Evolutionary conservation across 2,797 vertebrate genomes (phyloP).

Genomic region (Neosilurus mollespiculum): DNA sequence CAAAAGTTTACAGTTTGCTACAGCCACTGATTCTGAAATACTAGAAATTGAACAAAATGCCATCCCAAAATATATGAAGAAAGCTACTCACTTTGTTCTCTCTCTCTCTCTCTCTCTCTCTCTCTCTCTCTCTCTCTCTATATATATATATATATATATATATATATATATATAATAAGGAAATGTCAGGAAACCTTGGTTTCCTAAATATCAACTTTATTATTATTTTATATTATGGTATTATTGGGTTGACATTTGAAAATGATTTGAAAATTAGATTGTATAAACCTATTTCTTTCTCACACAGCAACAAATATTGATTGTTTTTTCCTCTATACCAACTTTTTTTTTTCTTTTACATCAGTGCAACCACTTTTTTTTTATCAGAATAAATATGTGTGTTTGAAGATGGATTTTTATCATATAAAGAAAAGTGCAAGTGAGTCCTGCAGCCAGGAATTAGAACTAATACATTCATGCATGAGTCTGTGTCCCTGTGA

Average conservation of each 20-base stretch:
- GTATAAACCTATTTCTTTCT: background rate
- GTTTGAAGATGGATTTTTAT: background rate
- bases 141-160: too few relatives aligned
- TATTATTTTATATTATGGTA: background rate
- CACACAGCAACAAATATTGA: background rate
- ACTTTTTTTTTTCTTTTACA: too few relatives aligned
- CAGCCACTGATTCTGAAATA: too few relatives aligned
- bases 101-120: too few relatives aligned
- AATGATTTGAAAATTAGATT: background rate
- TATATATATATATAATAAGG: background rate
- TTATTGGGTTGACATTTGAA: background rate
- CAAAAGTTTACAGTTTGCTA: too few relatives aligned
- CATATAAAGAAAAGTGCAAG: background rate
- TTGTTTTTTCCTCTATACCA: too few relatives aligned
- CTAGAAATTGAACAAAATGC: too few relatives aligned
- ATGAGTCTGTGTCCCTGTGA: background rate
- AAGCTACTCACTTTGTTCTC: too few relatives aligned
- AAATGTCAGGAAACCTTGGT: background rate
- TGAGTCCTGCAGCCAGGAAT: background rate
- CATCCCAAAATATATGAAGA: too few relatives aligned
- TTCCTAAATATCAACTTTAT: slow-evolving; percentile 4
- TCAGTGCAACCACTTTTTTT: slow-evolving; percentile 14
- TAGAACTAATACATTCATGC: background rate
- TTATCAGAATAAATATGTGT: slow-evolving; percentile 5
- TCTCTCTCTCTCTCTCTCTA: too few relatives aligned